Evolutionary conservation across 2,888 invertebrate species (phyloP).

Genomic region (Erebia ligea): DNA sequence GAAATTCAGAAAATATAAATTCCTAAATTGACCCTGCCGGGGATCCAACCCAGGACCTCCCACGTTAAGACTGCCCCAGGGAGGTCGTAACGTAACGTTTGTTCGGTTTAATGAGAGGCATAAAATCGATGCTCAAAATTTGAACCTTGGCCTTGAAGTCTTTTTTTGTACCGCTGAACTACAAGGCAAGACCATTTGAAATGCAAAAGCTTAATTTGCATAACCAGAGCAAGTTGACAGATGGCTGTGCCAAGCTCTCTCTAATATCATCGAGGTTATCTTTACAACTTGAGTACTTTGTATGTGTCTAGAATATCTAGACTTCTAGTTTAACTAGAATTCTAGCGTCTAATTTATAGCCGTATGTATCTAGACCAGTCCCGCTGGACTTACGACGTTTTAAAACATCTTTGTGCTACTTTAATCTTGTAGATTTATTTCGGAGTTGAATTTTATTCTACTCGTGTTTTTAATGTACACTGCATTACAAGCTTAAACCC

Average conservation of each 20-base stretch:
- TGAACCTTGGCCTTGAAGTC: not conserved
- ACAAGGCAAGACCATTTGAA: not conserved
- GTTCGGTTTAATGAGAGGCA: too few species aligned
- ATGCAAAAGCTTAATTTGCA: conserved; percentile 32
- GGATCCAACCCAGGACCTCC: too few species aligned
- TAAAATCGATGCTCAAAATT: too few species aligned
- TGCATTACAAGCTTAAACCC: too few species aligned
- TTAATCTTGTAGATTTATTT: conserved; percentile 5
- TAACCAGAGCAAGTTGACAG: conserved; percentile 33
- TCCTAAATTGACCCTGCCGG: too few species aligned
- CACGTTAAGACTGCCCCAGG: too few species aligned
- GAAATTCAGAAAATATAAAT: too few species aligned
- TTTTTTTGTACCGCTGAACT: not conserved
- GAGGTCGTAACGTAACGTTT: too few species aligned
- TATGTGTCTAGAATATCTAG: conserved; percentile 30
- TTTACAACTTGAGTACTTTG: conserved; percentile 24
- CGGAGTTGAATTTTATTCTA: not conserved
- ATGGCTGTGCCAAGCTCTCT: conserved; percentile 33
- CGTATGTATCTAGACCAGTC: conserved; percentile 11
- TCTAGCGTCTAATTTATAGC: conserved; percentile 16
- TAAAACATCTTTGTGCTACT: not conserved
- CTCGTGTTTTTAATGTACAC: not conserved
- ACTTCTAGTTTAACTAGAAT: conserved; percentile 6
- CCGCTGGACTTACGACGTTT: conserved; percentile 15
- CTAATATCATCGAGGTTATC: conserved; percentile 25